Evolutionary conservation across 2,797 vertebrate genomes (phyloP).

Genomic region (Cirrhinus molitorella): DNA sequence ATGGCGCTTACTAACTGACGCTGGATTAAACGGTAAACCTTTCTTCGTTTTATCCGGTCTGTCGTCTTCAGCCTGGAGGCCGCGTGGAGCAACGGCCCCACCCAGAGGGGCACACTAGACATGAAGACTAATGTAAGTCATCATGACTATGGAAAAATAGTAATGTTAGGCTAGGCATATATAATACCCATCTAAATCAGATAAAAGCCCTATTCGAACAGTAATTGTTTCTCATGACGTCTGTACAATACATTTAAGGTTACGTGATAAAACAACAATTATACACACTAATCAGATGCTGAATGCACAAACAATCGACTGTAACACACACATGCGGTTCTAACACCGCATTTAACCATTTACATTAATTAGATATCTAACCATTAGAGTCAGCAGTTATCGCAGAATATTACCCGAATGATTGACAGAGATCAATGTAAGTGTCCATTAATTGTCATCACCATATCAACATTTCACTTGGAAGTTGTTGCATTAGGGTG

Average conservation of each 20-base stretch:
- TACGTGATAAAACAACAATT: too few relatives aligned
- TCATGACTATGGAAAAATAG: neutral
- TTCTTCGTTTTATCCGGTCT: constrained; percentile 73
- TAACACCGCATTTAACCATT: neutral
- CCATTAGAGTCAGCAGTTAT: neutral
- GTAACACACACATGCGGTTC: neutral
- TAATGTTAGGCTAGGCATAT: neutral
- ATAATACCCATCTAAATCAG: neutral
- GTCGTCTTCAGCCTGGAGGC: constrained; percentile 66
- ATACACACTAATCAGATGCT: neutral
- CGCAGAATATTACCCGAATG: constrained; percentile 67
- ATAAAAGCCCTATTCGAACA: too few relatives aligned
- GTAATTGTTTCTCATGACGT: too few relatives aligned
- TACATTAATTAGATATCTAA: neutral
- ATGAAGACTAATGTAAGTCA: constrained; percentile 4
- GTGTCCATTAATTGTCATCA: constrained; percentile 65
- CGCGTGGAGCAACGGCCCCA: constrained; percentile 71
- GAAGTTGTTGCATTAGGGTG: too few relatives aligned
- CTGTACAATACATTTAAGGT: too few relatives aligned
- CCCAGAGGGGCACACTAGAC: constrained; percentile 77
- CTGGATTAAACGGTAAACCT: constrained; percentile 76
- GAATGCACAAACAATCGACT: neutral
- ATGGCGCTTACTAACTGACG: constrained; percentile 71
- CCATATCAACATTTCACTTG: neutral
- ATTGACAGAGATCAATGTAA: constrained; percentile 68